Conservation (phyloP, 2,113 vertebrate species). For the Falcunculus frontatus region DNA sequence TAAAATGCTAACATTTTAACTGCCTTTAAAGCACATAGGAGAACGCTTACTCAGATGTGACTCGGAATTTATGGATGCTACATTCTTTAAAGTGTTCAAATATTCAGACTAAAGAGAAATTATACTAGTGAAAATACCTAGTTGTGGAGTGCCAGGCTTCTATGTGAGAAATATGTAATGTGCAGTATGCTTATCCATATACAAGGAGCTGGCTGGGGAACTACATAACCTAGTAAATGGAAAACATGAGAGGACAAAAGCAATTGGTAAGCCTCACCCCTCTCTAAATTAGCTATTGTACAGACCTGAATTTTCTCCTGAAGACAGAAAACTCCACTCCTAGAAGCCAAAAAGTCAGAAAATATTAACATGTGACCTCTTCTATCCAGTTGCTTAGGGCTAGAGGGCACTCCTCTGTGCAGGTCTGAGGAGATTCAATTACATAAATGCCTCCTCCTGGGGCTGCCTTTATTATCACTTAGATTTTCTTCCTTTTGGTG, state of each 20-base stretch:
- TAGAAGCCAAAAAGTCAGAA: background rate
- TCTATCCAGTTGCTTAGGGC: background rate
- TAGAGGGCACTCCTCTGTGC: accelerated
- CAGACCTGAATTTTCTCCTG: background rate
- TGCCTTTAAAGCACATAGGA: background rate
- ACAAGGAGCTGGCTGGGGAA: background rate
- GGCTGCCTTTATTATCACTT: background rate
- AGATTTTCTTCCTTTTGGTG: background rate
- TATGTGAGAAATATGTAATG: background rate
- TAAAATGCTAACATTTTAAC: background rate
- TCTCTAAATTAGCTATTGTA: background rate
- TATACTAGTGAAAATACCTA: background rate
- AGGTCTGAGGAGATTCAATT: background rate
- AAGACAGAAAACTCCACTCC: background rate
- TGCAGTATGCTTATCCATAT: background rate
- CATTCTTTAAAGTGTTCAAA: background rate
- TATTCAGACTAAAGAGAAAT: background rate
- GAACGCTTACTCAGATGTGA: background rate
- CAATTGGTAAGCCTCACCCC: background rate
- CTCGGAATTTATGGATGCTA: background rate
- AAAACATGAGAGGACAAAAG: background rate
- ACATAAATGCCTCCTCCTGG: background rate
- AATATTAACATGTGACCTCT: background rate
- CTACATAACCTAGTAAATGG: background rate
- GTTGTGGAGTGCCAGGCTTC: background rate